Conservation (phyloP, 2,797 vertebrate genomes). For the Buphagus erythrorhynchus region DNA sequence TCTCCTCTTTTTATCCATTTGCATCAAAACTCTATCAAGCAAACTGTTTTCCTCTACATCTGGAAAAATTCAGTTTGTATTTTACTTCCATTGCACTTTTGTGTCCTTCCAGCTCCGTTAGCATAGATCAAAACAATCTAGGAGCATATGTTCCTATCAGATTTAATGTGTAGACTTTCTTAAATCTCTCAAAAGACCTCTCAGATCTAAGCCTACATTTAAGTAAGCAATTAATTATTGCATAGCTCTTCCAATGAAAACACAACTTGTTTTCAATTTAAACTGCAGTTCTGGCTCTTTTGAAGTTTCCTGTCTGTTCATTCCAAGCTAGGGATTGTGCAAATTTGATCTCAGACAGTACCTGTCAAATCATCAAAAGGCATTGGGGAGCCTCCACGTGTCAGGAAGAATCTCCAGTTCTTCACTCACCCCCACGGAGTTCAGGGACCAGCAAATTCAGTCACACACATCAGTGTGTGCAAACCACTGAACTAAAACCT, state of each 20-base stretch:
- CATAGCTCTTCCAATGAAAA: neutral
- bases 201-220: conserved; percentile 21
- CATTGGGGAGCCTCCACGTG: neutral
- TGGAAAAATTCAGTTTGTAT: neutral
- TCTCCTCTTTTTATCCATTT: neutral
- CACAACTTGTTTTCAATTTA: conserved; percentile 18
- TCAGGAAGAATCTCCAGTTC: neutral
- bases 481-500: neutral
- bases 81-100: neutral
- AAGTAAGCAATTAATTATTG: conserved; percentile 28
- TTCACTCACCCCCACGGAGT: neutral
- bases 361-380: conserved; percentile 1
- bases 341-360: conserved; percentile 2
- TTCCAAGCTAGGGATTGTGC: neutral
- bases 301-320: neutral
- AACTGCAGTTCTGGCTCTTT: neutral
- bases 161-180: conserved; percentile 15
- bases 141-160: conserved; percentile 39
- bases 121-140: conserved; percentile 13
- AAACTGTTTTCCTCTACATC: neutral
- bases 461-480: neutral
- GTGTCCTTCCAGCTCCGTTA: neutral
- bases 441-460: neutral
- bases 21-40: neutral
- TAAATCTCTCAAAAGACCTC: conserved; percentile 22